Conservation (phyloP, 2,888 invertebrate species). For the Drosophila buzzatii region DNA sequence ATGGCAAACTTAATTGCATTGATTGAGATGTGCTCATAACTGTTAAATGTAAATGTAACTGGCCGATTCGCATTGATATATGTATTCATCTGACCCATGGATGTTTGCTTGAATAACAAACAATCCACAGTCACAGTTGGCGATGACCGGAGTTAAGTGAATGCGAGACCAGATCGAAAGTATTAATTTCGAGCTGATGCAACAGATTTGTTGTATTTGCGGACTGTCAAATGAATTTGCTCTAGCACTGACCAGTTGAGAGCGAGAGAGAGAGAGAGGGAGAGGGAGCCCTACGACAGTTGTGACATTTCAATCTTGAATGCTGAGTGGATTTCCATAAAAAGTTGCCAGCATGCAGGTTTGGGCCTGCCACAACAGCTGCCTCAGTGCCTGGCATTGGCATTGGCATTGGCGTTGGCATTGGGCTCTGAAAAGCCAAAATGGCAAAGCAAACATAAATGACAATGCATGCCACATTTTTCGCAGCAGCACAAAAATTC, state of each 20-base stretch:
- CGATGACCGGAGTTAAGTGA: neutral
- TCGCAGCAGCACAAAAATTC: slow-evolving; percentile 67
- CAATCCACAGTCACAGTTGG: neutral
- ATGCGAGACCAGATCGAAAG: slow-evolving; percentile 7
- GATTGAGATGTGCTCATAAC: neutral
- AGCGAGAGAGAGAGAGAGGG: neutral
- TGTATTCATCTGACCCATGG: neutral
- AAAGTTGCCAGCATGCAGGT: slow-evolving; percentile 49
- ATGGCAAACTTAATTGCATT: neutral
- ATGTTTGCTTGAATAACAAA: neutral
- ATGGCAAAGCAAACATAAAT: slow-evolving; percentile 61
- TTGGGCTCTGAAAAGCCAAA: slow-evolving; percentile 22
- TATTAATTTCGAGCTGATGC: slow-evolving; percentile 24
- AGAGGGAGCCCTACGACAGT: neutral
- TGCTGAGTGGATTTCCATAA: slow-evolving; percentile 53
- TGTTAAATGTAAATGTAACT: neutral
- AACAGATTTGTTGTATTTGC: slow-evolving; percentile 15
- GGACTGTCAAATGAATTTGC: slow-evolving; percentile 29
- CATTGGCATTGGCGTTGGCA: slow-evolving; percentile 2
- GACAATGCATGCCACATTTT: slow-evolving; percentile 70
- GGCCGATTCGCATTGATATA: neutral
- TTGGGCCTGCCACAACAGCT: slow-evolving; percentile 40
- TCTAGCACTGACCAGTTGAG: neutral
- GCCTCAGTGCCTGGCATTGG: neutral
- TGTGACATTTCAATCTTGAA: slow-evolving; percentile 53